Evolutionary conservation across 2,113 vertebrate species (phyloP).

Genomic region (Limnothrissa miodon): DNA sequence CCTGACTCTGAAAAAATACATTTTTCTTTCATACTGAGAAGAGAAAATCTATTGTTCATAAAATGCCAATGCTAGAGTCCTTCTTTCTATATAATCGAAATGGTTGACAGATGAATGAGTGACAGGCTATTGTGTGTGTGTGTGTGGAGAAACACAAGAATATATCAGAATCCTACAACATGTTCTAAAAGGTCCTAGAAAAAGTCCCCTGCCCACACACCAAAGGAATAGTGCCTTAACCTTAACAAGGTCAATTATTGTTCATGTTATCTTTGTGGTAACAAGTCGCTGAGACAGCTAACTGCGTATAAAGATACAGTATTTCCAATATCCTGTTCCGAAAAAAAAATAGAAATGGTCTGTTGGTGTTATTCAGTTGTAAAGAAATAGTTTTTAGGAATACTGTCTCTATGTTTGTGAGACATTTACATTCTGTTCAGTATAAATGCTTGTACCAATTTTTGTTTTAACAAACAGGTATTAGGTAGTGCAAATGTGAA

Average conservation of each 20-base stretch:
- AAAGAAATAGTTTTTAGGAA: not conserved
- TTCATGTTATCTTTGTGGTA: not conserved
- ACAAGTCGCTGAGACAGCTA: not conserved
- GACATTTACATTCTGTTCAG: not conserved
- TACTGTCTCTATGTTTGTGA: not conserved
- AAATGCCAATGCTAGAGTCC: not conserved
- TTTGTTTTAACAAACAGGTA: not conserved
- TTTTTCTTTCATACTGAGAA: slow-evolving; percentile 11
- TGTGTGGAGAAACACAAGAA: not conserved
- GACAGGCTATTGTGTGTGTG: not conserved
- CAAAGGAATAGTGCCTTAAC: slow-evolving; percentile 8
- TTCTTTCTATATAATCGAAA: slow-evolving; percentile 11
- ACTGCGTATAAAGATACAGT: not conserved
- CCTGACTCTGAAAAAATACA: not conserved
- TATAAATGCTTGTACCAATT: not conserved
- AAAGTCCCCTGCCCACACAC: not conserved
- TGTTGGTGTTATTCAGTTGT: not conserved
- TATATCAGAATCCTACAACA: not conserved
- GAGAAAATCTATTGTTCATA: slow-evolving; percentile 10
- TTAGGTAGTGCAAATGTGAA: not conserved
- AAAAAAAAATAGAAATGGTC: not conserved
- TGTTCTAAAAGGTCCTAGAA: not conserved
- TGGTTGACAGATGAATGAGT: too few relatives aligned
- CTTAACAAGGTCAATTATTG: not conserved
- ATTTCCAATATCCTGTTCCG: not conserved